Base-by-base conservation (phyloP, 2,113 vertebrate species). In the Prunella fulvescens region DNA sequence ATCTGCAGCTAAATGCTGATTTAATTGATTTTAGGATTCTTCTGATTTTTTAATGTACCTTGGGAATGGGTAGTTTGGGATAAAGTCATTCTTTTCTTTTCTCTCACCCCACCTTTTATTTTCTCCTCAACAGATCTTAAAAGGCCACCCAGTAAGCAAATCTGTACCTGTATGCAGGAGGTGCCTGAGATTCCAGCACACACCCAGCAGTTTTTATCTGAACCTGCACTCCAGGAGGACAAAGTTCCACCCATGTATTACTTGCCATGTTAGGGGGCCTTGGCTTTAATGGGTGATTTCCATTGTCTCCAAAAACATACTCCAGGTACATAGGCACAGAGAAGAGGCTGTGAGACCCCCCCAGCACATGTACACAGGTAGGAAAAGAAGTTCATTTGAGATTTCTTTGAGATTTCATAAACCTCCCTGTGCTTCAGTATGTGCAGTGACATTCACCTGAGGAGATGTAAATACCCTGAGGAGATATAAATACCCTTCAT, bases 41-140 rank as follows among this genome's bases (percentile, higher is more conserved):
- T 84, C 69, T 37, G 48, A 42, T 92, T 96, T 94, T 83, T 89
- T 80, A 79, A 96, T 67, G 50, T 70, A 53, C 53, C 50, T 51
- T 65, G 60, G 90, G 74, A 96, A 86, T 56, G 42, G 29, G 40
- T 81, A 79, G 19, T 48, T 92, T 92, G 91, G 37, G 74, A 91
- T 95, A 9, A 47, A 84, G 28, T 58, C 91, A 69, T 85, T 88
- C n/a, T n/a, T 73, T 39, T 61, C 20, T 90, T 82, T 22, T 89
- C 73, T 88, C 69, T 64, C 48, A 67, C 2, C 7, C 4, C 0
- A 1, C 12, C 26, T 88, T 71, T 67, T 57, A 39, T 92, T 90
- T 91, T 89, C 82, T 88, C 39, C 54, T 83, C 81, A 82, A 67
- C 14, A 84, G 40, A 74, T 42, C 61, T 73, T 93, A 69, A 96